Evolutionary conservation across 1,140 invertebrate genomes (phyloP).

Genomic region (Calosoma granatense): DNA sequence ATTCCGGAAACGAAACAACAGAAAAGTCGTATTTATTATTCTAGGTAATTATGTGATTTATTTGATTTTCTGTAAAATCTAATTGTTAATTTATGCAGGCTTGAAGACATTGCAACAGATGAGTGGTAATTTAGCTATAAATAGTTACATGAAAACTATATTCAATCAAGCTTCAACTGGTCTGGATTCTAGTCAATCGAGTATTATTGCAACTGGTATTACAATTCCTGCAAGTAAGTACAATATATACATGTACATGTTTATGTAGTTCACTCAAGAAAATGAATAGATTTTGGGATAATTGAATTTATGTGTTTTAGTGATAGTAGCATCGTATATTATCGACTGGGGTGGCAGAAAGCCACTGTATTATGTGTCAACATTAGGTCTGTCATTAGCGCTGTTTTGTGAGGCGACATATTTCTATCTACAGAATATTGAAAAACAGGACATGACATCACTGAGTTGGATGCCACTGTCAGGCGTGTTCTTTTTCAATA

Average conservation of each 20-base stretch:
- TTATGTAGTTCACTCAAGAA: no score
- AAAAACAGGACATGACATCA: background rate
- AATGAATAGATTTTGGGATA: no score
- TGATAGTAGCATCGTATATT: conserved; percentile 17
- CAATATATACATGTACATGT: background rate
- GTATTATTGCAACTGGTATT: conserved; percentile 24
- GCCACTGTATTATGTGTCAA: conserved; percentile 16
- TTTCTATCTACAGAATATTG: conserved; percentile 7
- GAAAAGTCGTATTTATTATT: background rate
- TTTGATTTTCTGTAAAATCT: background rate
- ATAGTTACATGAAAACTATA: conserved; percentile 28
- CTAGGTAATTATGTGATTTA: background rate
- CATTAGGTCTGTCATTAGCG: conserved; percentile 16
- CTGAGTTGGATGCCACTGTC: conserved; percentile 21
- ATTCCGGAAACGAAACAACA: background rate
- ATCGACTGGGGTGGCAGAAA: conserved; percentile 19
- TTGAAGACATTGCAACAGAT: conserved; percentile 18
- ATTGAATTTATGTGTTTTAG: no score
- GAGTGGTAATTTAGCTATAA: conserved; percentile 24
- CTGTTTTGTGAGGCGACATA: conserved; percentile 20
- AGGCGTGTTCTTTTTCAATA: conserved; percentile 22
- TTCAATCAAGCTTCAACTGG: conserved; percentile 21
- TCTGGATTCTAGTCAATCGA: conserved; percentile 21
- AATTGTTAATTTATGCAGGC: background rate
- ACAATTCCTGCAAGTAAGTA: background rate